A percentile compares a stretch with the other conserved stretches of the same genome.
Evolutionary conservation across 2,113 vertebrate genomes (phyloP).

Genomic region (Hepsetus odoe): DNA sequence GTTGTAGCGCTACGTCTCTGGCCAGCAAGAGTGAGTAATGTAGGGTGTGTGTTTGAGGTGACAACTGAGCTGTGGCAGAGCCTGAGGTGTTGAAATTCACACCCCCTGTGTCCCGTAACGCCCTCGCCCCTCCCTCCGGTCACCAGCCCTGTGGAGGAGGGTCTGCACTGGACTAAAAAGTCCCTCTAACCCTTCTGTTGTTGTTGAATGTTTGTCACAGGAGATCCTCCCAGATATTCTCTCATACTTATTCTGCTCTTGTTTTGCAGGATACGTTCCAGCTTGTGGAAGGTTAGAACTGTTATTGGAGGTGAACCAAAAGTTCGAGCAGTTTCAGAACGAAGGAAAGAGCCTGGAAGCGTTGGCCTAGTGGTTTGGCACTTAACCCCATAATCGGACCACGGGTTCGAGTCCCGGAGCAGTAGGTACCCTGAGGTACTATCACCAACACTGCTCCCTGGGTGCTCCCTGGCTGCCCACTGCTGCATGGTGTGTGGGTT

Average conservation of each 20-base stretch:
- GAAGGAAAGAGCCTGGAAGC: no score
- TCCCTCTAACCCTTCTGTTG: conserved; percentile 62
- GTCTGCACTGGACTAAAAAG: conserved; percentile 41
- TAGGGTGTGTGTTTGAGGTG: conserved; percentile 13
- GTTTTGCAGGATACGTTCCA: conserved; percentile 45
- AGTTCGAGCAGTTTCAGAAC: not conserved
- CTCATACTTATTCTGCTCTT: conserved; percentile 16
- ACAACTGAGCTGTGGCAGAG: conserved; percentile 58
- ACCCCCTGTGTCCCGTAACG: conserved; percentile 61
- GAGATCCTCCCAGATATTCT: conserved; percentile 52
- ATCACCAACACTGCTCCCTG: no score
- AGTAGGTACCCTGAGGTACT: no score
- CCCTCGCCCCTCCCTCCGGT: conserved; percentile 62
- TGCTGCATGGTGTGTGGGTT: no score
- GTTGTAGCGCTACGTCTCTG: not conserved
- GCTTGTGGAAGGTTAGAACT: not conserved
- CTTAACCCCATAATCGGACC: no score
- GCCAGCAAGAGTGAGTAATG: not conserved
- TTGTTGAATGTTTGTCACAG: conserved; percentile 50
- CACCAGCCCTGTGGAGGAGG: conserved; percentile 59
- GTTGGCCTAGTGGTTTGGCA: no score
- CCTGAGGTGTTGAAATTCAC: conserved; percentile 66
- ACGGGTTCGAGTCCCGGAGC: no score
- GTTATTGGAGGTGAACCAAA: not conserved
- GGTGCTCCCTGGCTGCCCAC: no score